These are phyloP conservation scores for Cariama cristata DNA, from an alignment of 2,113 vertebrate species.

Conservation along the genomic window DNA sequence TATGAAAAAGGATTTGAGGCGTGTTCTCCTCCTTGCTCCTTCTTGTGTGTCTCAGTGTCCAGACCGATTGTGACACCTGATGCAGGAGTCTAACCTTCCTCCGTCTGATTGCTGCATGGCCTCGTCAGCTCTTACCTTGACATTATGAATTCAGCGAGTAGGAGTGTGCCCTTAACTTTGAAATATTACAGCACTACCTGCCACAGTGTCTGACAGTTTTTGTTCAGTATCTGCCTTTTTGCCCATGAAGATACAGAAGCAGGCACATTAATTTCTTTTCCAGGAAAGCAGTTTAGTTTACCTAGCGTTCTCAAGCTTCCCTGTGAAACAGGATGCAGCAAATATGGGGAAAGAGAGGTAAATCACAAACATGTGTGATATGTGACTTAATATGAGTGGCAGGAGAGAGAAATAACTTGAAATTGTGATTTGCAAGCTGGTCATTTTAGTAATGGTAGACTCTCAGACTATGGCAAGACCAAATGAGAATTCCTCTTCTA, in stretches of 20 bases:
- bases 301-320: neutral
- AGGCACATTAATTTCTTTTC: neutral
- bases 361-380: neutral
- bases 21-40: neutral
- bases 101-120: neutral
- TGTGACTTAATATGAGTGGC: neutral
- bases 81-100: neutral
- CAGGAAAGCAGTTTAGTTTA: neutral
- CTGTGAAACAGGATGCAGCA: neutral
- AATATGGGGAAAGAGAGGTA: neutral
- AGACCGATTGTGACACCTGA: neutral
- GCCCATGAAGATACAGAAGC: neutral
- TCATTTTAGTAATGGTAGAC: neutral
- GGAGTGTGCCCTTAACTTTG: neutral
- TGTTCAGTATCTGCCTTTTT: neutral
- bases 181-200: neutral
- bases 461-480: neutral
- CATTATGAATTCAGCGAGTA: neutral
- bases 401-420: neutral
- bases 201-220: neutral
- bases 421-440: neutral
- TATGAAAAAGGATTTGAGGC: neutral
- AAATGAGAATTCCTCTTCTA: neutral
- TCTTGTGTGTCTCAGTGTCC: fast-evolving
- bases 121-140: neutral